Evolutionary conservation across 2,888 invertebrate species (phyloP).

Genomic region (Philopedon plagiatum): DNA sequence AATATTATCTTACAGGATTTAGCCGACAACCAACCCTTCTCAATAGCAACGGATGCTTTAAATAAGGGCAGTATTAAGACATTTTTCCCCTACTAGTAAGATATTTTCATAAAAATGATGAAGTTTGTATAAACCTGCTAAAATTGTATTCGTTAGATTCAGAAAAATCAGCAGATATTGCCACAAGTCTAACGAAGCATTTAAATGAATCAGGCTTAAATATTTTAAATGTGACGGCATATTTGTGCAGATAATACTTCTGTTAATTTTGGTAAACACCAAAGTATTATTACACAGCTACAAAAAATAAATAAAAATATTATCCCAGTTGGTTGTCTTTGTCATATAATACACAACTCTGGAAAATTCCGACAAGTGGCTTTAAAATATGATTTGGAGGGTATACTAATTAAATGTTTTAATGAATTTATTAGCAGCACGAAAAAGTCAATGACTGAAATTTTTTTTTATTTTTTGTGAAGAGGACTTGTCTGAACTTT

Average conservation of each 20-base stretch:
- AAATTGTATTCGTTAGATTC: background rate
- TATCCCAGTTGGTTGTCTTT: background rate
- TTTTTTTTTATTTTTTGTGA: background rate
- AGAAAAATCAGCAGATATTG: background rate
- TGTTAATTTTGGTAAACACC: background rate
- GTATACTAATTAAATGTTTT: background rate
- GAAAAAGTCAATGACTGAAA: background rate
- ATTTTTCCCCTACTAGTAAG: no score
- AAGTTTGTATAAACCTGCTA: background rate
- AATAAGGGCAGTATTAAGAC: no score
- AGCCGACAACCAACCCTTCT: no score
- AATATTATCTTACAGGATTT: no score
- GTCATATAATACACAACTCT: background rate
- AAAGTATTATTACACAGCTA: background rate
- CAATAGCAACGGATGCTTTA: no score
- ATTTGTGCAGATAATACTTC: background rate
- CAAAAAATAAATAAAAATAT: background rate
- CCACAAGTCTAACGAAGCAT: background rate
- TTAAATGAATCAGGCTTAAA: background rate
- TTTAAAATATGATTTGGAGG: background rate
- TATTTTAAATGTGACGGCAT: background rate
- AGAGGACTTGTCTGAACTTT: background rate
- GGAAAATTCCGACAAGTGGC: background rate
- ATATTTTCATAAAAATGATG: no score
- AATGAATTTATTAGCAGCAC: conserved; percentile 7